Base-by-base conservation (phyloP, 2,113 vertebrate species). In the Myiopsitta monachus region DNA sequence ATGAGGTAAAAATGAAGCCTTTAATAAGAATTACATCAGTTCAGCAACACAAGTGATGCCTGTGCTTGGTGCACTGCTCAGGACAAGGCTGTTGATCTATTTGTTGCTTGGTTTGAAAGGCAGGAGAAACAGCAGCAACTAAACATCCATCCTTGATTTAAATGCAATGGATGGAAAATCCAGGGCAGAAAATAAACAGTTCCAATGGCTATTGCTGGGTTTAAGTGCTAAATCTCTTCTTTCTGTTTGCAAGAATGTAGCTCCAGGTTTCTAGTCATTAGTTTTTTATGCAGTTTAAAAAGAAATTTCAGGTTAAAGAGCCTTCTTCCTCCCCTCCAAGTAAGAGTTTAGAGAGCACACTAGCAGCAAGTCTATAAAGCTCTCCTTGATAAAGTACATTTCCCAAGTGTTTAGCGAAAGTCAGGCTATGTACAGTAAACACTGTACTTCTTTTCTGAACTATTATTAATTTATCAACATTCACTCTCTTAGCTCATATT, bases 61-160 rank as follows among this genome's bases (percentile, higher is more conserved):
- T 7, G 3, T 0, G 18, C 47, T 3, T 1, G 26, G 31, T 5
- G 12, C 1, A 5, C 36, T 24, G 38, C 46, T 62, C 54, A 9
- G 52, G n/a, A 19, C 13, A 18, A 26, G 28, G 39, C 8, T 28
- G 13, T 11, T 12, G 12, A 36, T 28, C 26, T 27, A 6, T 26
- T 21, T 18, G 26, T 6, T 41, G 8, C 26, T 55, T 9, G 1
- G 24, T 47, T 31, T 22, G 23, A 41, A 43, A 88, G 12, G 57
- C 66, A 54, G n/a, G 9, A 46, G n/a, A 10, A 57, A 30, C 43
- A 47, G 41, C 5, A 1, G 33, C 33, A 59, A 17, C 36, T 27
- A 11, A 38, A 68, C 46, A 57, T 7, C 36, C 36, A 63, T 15
- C 47, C 28, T 17, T 6, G 13, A 47, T 63, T 54, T 57, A 49